Base-by-base conservation (phyloP, 2,113 vertebrate species). In the Meleagris gallopavo region DNA sequence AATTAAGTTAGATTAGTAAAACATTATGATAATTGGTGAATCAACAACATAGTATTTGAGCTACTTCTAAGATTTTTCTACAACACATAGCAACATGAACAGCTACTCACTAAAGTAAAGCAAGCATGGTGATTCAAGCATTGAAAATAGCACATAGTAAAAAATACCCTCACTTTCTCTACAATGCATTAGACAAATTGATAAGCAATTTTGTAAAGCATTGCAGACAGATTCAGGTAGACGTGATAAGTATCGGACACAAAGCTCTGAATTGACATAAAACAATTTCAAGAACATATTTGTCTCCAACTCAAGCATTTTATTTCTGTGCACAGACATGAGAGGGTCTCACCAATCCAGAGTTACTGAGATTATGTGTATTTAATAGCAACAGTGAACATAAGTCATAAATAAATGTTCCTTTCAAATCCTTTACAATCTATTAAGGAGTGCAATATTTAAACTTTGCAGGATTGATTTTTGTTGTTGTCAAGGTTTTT, bases 1-100 rank as follows among this genome's bases (percentile, higher is more conserved):
- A 48, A 66, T 57, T 81, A 84, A 81, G 71, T 67, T 45, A 64
- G 32, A 77, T 67, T 52, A 82, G 36, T 36, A 41, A 69, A 91
- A 43, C 36, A 69, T 77, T 41, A 81, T 90, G 78, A 93, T 86
- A 92, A 86, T 84, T 0, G 20, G 80, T 29, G 38, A 58, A 78
- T 62, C 21, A 79, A 48, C 34, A 45, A 13, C 72, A 83, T 22
- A 38, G 41, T 85, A 70, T 81, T 50, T 82, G 60, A 74, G 27
- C 65, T 11, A 11, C 19, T 48, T 91, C 57, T 85, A 0, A 70
- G 62, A 80, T 45, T 72, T 76, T 66, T 80, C 75, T 62, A 5
- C 76, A 70, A 7, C 17, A 45, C 40, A 1, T 20, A 80, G 57
- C 58, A 76, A 21, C 40, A 27, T 6, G 48, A 84, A 36, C 17